These are phyloP conservation scores for Heliothis virescens DNA, from an alignment of 1,140 invertebrate genomes.

Conservation along the genomic window DNA sequence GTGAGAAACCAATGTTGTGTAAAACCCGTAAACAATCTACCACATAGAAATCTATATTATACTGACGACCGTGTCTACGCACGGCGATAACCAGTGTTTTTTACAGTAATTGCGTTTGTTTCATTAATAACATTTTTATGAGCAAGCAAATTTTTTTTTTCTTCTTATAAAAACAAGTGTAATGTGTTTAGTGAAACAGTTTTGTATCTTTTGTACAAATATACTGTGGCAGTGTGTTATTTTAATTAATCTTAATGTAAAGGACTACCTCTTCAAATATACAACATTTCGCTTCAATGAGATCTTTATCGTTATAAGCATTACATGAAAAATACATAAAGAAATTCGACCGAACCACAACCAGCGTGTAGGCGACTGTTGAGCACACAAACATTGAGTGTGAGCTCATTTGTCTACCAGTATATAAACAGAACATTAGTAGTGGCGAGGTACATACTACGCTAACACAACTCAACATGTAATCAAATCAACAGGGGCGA, in stretches of 20 bases:
- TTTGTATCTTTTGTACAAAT: no score
- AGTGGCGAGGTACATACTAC: not conserved
- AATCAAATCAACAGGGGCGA: constrained; percentile 53
- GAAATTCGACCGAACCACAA: constrained; percentile 5
- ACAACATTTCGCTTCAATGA: constrained; percentile 15
- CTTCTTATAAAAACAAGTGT: no score
- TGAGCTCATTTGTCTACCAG: constrained; percentile 19
- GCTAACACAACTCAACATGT: constrained; percentile 3
- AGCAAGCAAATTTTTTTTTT: no score
- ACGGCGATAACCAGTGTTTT: no score
- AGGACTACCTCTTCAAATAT: constrained; percentile 24
- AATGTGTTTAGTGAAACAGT: not conserved
- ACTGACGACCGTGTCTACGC: no score
- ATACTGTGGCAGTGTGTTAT: no score
- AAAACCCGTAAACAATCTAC: no score
- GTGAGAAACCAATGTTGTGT: no score
- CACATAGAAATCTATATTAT: no score
- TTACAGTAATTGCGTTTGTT: no score
- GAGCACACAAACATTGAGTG: constrained; percentile 20
- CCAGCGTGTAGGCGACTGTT: not conserved
- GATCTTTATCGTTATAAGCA: constrained; percentile 28
- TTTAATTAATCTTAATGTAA: constrained; percentile 13
- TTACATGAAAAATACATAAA: constrained; percentile 11
- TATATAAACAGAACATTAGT: constrained; percentile 4
- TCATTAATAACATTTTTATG: no score